Percentiles rank a stretch among this genome's conserved stretches.
Evolutionary conservation across 2,113 vertebrate species (phyloP).

Genomic region (Drymodes brunneopygia): DNA sequence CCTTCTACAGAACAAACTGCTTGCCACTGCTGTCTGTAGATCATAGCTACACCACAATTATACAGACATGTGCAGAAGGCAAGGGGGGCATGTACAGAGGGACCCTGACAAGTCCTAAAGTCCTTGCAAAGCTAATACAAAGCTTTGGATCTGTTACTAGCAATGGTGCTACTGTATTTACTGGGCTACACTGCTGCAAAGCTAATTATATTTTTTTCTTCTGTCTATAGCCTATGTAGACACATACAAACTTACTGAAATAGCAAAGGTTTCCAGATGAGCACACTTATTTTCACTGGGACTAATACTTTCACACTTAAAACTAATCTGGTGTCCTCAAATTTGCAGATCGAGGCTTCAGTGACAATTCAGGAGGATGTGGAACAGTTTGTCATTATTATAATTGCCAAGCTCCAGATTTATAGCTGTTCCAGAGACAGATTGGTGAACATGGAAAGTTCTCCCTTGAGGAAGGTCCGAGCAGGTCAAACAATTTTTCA

Average conservation of each 20-base stretch:
- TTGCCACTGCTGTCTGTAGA: neutral
- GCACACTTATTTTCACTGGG: neutral
- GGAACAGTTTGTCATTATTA: neutral
- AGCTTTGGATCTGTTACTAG: neutral
- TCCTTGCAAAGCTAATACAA: neutral
- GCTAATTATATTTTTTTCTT: neutral
- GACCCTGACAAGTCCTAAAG: neutral
- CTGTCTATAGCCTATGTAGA: neutral
- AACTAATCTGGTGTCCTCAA: neutral
- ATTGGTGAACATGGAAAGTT: neutral
- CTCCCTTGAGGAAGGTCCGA: neutral
- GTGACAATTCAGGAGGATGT: neutral
- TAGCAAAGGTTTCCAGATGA: neutral
- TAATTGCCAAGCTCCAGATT: neutral
- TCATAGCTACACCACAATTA: neutral
- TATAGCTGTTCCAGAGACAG: neutral
- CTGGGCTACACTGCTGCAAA: neutral
- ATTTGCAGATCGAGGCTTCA: neutral
- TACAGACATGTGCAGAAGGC: neutral
- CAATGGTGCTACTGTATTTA: neutral
- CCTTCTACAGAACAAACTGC: neutral
- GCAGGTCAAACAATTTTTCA: neutral
- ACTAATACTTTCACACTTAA: neutral
- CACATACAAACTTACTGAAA: neutral
- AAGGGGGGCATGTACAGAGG: neutral